Evolutionary conservation across 2,797 vertebrate species (phyloP).

Genomic region (Chrysolophus pictus): DNA sequence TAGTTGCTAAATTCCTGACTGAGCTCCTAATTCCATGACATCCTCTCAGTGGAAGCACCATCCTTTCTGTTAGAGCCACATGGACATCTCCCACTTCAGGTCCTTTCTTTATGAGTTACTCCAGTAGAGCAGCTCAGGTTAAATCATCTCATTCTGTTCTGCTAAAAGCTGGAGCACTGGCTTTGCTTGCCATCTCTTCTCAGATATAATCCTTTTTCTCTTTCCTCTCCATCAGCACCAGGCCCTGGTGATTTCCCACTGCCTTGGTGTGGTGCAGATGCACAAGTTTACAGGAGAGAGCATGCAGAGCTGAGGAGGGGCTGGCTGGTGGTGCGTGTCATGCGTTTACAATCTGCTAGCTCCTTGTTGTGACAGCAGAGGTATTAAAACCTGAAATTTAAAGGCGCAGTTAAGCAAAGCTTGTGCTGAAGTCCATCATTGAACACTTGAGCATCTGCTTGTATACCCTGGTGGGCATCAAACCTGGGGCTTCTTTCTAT

Average conservation of each 20-base stretch:
- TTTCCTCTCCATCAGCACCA: not conserved
- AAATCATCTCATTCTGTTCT: not conserved
- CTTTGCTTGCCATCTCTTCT: not conserved
- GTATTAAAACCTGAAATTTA: not conserved
- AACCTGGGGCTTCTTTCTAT: not conserved
- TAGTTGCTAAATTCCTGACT: conserved; percentile 21
- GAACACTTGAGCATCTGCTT: not conserved
- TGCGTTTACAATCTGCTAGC: not conserved
- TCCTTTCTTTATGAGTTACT: not conserved
- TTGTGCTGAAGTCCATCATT: not conserved
- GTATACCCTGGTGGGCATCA: not conserved
- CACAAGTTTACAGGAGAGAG: not conserved
- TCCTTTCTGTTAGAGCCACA: not conserved
- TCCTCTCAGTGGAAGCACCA: rapidly evolving
- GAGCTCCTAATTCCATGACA: not conserved
- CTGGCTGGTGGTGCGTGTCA: not conserved
- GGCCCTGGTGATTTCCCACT: not conserved
- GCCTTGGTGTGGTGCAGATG: not conserved
- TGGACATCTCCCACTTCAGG: conserved; percentile 1
- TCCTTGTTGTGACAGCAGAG: not conserved
- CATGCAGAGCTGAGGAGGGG: not conserved
- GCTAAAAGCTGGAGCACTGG: not conserved
- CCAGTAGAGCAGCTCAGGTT: not conserved
- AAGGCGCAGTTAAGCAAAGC: not conserved
- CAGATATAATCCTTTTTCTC: not conserved